phyloP scores from a whole-genome alignment of 2,113 vertebrate genomes.

The Penelope pileata region DNA sequence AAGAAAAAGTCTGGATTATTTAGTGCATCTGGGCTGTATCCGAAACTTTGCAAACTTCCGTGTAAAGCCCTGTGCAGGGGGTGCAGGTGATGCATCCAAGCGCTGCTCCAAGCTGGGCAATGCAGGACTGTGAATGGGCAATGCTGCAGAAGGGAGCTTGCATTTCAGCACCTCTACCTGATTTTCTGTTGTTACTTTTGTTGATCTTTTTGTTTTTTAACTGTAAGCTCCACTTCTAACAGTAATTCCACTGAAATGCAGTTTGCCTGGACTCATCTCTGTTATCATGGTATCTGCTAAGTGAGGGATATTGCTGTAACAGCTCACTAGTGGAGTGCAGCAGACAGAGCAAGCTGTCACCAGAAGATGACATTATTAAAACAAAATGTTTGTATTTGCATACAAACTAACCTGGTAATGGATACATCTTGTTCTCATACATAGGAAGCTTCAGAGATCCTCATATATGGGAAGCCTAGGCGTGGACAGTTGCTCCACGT shows the following conservation, averaged over 20 bases:
- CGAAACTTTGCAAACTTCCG: background rate
- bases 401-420: background rate
- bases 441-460: background rate
- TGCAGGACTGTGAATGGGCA: background rate
- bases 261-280: background rate
- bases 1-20: background rate
- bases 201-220: background rate
- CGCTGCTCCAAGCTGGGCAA: background rate
- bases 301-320: background rate
- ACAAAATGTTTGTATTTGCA: background rate
- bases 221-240: background rate
- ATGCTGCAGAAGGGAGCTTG: background rate
- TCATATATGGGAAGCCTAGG: background rate
- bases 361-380: background rate
- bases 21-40: rapidly evolving
- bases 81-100: rapidly evolving
- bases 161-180: background rate
- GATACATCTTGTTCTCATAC: background rate
- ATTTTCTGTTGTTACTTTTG: background rate
- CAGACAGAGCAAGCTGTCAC: background rate
- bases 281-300: background rate
- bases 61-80: background rate
- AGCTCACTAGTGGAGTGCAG: background rate
- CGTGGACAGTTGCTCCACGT: background rate
- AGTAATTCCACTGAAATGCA: background rate